Evolutionary conservation across 1,140 invertebrate species (phyloP).

Genomic region (Anastatus disparis): DNA sequence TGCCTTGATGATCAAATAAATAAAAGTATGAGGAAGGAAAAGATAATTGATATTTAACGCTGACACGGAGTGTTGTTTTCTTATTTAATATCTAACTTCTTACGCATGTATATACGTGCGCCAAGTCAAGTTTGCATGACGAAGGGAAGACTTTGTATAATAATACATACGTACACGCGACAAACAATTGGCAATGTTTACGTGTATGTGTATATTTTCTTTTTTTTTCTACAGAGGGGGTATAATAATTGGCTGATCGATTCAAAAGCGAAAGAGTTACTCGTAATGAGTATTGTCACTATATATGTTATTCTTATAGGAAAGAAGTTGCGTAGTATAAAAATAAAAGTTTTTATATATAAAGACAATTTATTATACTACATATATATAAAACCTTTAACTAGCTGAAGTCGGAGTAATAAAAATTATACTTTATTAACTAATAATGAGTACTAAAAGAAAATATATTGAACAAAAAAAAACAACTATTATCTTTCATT

Average conservation of each 20-base stretch:
- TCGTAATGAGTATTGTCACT: background rate
- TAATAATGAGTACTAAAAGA: too few relatives aligned
- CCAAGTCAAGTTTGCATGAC: background rate
- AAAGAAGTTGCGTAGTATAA: background rate
- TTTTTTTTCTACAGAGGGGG: background rate
- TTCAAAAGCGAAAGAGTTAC: constrained; percentile 8
- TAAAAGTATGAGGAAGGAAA: background rate
- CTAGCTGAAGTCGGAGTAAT: too few relatives aligned
- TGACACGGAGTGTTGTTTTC: background rate
- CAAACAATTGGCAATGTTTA: background rate
- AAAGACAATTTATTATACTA: background rate
- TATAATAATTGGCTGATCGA: background rate
- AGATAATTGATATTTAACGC: background rate
- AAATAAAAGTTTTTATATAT: background rate
- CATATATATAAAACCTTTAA: too few relatives aligned
- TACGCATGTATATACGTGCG: too few relatives aligned
- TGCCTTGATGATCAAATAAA: too few relatives aligned
- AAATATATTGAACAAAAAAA: too few relatives aligned
- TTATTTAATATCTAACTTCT: constrained; percentile 7
- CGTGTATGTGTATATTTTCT: too few relatives aligned
- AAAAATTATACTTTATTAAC: too few relatives aligned
- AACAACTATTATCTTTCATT: too few relatives aligned
- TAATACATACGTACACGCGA: background rate
- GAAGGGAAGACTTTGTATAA: constrained; percentile 3
- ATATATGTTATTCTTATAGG: background rate